A percentile compares a stretch with the other conserved stretches of the same genome.
phyloP scores from a whole-genome alignment of 2,888 invertebrate genomes.

The Harpalus rufipes region DNA sequence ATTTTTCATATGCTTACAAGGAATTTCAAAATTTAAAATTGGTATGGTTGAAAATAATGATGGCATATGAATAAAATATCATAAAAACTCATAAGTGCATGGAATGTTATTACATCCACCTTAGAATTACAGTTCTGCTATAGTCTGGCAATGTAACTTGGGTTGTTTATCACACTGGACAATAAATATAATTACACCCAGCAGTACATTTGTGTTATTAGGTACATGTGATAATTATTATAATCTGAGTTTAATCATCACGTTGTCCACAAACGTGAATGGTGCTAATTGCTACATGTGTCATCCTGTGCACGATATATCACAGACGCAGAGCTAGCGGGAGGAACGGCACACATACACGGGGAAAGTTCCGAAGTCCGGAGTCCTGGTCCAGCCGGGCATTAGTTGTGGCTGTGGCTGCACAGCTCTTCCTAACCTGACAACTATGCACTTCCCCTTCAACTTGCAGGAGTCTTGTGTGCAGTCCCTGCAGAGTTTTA shows the following conservation, averaged over 20 bases:
- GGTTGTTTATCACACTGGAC: too few species aligned
- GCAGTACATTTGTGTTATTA: background rate
- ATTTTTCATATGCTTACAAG: too few species aligned
- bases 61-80: too few species aligned
- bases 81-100: too few species aligned
- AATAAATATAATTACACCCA: background rate
- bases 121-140: too few species aligned
- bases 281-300: slow-evolving; percentile 5
- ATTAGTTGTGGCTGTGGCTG: background rate
- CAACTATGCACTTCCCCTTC: background rate
- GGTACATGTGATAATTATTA: slow-evolving; percentile 2
- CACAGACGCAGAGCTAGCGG: background rate
- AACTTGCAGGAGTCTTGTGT: background rate
- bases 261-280: slow-evolving; percentile 5
- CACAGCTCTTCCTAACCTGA: background rate
- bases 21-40: too few species aligned
- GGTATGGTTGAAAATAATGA: too few species aligned
- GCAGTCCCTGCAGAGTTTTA: too few species aligned
- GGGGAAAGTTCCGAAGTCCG: too few species aligned
- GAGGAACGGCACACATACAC: background rate
- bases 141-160: too few species aligned
- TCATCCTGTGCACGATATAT: slow-evolving; percentile 4
- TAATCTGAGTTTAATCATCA: slow-evolving; percentile 6
- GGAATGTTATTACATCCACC: too few species aligned
- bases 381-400: background rate